Percentiles rank a stretch among this genome's conserved stretches.
Evolutionary conservation across 2,113 vertebrate species (phyloP).

Genomic region (Pseudopipra pipra): DNA sequence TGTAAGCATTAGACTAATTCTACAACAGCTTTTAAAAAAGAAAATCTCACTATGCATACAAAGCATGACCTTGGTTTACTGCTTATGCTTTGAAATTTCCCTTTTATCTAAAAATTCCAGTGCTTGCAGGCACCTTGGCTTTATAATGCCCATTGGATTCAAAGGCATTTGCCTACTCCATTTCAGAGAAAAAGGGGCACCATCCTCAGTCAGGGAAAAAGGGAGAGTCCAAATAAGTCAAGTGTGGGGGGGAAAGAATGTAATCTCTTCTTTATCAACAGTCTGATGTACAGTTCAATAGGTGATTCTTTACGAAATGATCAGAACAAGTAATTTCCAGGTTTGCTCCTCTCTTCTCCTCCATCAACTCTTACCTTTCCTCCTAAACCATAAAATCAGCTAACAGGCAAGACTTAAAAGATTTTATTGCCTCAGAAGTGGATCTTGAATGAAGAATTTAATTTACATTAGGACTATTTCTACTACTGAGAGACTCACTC

Average conservation of each 20-base stretch:
- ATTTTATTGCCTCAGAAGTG: not conserved
- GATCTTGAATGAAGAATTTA: not conserved
- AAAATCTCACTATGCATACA: not conserved
- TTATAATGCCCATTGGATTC: not conserved
- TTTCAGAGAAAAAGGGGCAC: not conserved
- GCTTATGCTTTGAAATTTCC: not conserved
- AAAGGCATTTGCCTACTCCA: not conserved
- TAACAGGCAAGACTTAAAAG: not conserved
- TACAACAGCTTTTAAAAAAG: not conserved
- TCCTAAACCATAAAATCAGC: not conserved
- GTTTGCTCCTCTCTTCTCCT: not conserved
- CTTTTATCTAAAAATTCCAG: not conserved
- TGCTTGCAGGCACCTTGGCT: not conserved
- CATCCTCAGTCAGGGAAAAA: not conserved
- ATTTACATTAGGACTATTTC: not conserved
- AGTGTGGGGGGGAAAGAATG: rapidly evolving
- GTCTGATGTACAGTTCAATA: not conserved
- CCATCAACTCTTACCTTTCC: not conserved
- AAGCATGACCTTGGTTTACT: not conserved
- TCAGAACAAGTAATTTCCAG: not conserved
- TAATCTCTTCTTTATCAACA: not conserved
- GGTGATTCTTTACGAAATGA: not conserved
- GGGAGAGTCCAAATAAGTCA: not conserved
- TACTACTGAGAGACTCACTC: not conserved
- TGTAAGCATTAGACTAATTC: not conserved